Evolutionary conservation across 2,797 vertebrate genomes (phyloP), one percentile per base, ranked within the genome.

Genomic region (Poecilia gillii): DNA sequence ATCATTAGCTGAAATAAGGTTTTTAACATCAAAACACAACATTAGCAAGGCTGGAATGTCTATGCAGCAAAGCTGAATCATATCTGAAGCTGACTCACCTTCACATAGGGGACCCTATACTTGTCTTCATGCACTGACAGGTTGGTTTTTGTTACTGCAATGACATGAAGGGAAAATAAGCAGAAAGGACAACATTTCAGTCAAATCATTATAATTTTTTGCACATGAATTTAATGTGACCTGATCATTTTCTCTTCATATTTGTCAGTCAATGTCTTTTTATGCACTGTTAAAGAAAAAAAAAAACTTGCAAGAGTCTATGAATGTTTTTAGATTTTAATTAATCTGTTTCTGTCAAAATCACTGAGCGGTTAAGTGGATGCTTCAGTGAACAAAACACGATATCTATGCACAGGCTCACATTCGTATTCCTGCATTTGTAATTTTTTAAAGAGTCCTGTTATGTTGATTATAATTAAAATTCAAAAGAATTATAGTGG

Each of bases 51-150:
- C 14, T 23, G 45, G 9, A 39, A 70, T 39, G 33, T 47, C 46
- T 28, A 8, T 62, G 39, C 36, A 72, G 51, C 25, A 57, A 77
- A 51, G 62, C 4, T 53, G 49, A 68, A 85, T 89, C n/a, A 45
- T 46, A 25, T 84, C 74, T 76, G 66, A 7, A 39, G 16, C 33
- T 77, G 47, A 87, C 95, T 96, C 91, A 99, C 98, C 97, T 99
- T 99, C 83, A 99, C 98, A 46, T 96, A 98, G 13, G 98, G 98
- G n/a, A 98, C 97, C 14, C 97, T 96, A 94, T 98, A 94, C 95
- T 97, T 98, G 93, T 99, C 98, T 93, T 99, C 98, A 0, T 99
- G 98, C 82, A 99, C 98, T 1, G 97, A 97, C 75, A 99, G 94
- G 89, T 98, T 99, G 80, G 96, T 99, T 94, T 99, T 99, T 79